Evolutionary conservation across 2,888 invertebrate species (phyloP), one percentile per base, ranked within the genome.

Genomic region (Aleiodes leptofemur): DNA sequence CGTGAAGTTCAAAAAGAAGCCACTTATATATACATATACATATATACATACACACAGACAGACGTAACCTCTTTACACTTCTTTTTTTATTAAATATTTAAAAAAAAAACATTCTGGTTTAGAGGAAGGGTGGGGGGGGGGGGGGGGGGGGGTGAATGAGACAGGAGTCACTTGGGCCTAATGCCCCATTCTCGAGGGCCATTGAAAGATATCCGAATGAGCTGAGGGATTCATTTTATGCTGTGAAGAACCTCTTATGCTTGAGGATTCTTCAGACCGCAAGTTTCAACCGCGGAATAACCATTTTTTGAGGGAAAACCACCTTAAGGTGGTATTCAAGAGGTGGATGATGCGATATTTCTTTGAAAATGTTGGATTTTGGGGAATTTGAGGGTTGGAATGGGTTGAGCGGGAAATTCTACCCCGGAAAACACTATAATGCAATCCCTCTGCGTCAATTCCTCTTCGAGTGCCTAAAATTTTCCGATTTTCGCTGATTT

Each of bases 131-230:
- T 1, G 23, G 2, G 23, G 4, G 34, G 34, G 34, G 34, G 23
- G 2, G 23, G 23, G 23, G 23, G 2, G 23, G 4, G 34, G 34
- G 34, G 34, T 34, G 34, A 34, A 34, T 34, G 66, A n/a, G 38
- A 71, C 66, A 13, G 82, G 83, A 82, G 83, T 85, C 84, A 81
- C 84, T 83, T 83, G 87, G 87, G 85, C 87, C 88, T 87, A 85
- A 87, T 87, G 85, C 84, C 84, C 84, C 84, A 84, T 85, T 87
- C 84, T 84, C 34, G 83, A 82, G 79, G 81, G 78, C 81, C 82
- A 83, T 85, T 82, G 81, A 11, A 82, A 83, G 85, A 86, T 85
- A 85, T 84, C 82, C 82, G 81, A 79, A 72, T 78, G 78, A 78
- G 80, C 78, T 74, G 79, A 82, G 64, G 64, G 5, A 68, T 51